Base-by-base conservation (phyloP, 2,797 vertebrate genomes). In the Anguilla pacifica region DNA sequence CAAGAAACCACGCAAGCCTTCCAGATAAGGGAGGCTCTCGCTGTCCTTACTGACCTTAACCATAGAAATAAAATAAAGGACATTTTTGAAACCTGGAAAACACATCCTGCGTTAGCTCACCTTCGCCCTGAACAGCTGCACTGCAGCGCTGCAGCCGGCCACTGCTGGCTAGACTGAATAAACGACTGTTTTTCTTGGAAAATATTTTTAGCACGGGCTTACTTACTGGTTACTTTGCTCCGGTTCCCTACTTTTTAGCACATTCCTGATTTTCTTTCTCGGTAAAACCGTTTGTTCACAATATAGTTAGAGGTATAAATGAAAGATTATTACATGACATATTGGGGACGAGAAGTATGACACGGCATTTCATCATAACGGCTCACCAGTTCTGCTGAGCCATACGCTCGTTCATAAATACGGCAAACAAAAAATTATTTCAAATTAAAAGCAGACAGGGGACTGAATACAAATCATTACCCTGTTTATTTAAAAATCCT, bases 181-280 rank as follows among this genome's bases (percentile, higher is more conserved):
- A 85, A 83, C 35, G 4, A 22, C 61, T 88, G 51, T 85, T 85
- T 79, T 81, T 39, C 70, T 85, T 85, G 87, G 87, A 88, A 79
- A 46, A 35, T 15, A 51, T 81, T 49, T 81, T 25, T 46, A 61
- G 83, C 6, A 25, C 22, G 53, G 19, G 51, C 19, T 49, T n/a
- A 46, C 39, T 31, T 31, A 49, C 81, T 43, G 61, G 81, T 64
- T 13, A 25, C 49, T 59, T 61, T 15, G 53, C 43, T 25, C 17
- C 31, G 49, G 51, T 81, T 64, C 55, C 57, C 51, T 28, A 59
- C 35, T 57, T 72, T 39, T 57, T 43, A 79, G 82, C 15, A 22
- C 19, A 88, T 31, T 61, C 39, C 53, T 43, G 22, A 70, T 70
- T 84, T 53, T 84, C 39, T 43, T 2, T 0, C 19, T 83, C 25